A percentile compares a stretch with the other conserved stretches of the same genome.
Conservation (phyloP, 2,113 vertebrate species). For the Pagrus major region DNA sequence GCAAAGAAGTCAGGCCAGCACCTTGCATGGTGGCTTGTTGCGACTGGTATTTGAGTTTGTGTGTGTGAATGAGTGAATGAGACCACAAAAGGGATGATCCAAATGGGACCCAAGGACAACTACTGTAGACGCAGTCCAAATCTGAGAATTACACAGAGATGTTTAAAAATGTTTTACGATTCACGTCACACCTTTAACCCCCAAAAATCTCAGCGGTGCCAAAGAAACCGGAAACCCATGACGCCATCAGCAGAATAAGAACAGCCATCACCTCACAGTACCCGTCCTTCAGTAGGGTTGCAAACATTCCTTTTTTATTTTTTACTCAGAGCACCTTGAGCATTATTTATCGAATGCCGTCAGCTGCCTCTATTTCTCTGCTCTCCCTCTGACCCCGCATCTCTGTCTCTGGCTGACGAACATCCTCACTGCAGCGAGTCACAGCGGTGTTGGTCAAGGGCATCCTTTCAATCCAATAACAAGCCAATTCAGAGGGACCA, state of each 20-base stretch:
- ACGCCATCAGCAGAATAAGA: background rate
- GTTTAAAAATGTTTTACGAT: background rate
- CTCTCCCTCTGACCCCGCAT: background rate
- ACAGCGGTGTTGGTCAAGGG: slow-evolving; percentile 51
- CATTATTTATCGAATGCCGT: background rate
- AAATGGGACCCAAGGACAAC: background rate
- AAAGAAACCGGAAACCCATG: slow-evolving; percentile 6
- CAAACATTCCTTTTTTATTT: background rate
- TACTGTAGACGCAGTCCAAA: no score
- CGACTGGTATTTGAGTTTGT: no score
- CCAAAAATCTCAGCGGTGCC: background rate
- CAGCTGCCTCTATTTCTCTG: background rate
- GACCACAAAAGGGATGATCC: background rate
- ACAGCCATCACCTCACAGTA: background rate
- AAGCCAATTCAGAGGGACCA: slow-evolving; percentile 20
- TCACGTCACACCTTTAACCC: background rate
- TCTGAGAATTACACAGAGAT: background rate
- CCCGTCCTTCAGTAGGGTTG: background rate
- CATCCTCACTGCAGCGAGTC: slow-evolving; percentile 26
- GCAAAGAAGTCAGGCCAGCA: no score
- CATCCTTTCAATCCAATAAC: slow-evolving; percentile 65
- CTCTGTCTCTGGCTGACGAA: slow-evolving; percentile 20
- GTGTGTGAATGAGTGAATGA: background rate
- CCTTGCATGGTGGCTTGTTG: no score
- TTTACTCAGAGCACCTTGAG: background rate